These are phyloP conservation scores for Oedothorax gibbosus DNA, from an alignment of 1,140 invertebrate genomes.

Conservation along the genomic window DNA sequence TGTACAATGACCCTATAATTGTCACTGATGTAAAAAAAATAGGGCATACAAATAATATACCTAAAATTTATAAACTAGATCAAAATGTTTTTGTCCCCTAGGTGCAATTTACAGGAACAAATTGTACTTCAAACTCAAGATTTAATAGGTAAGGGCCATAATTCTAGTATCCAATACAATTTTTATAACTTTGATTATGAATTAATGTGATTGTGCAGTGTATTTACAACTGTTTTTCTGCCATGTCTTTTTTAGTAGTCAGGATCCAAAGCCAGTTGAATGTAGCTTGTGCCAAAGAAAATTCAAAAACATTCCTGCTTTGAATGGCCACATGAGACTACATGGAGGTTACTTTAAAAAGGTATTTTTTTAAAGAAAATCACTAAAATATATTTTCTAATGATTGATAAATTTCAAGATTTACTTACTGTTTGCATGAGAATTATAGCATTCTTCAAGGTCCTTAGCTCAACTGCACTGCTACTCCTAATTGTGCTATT, in stretches of 20 bases:
- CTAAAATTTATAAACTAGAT: neutral
- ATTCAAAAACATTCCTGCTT: constrained; percentile 96
- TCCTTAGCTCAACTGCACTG: too few species aligned
- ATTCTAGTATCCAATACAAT: neutral
- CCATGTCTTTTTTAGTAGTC: constrained; percentile 9
- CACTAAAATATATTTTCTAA: too few species aligned
- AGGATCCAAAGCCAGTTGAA: constrained; percentile 78
- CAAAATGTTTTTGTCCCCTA: neutral
- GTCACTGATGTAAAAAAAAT: too few species aligned
- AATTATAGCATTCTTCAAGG: too few species aligned
- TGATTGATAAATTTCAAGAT: too few species aligned
- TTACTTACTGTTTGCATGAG: too few species aligned
- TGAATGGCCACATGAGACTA: constrained; percentile 96
- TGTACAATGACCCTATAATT: too few species aligned
- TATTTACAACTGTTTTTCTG: too few species aligned
- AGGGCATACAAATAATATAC: neutral
- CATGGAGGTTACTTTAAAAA: constrained; percentile 98
- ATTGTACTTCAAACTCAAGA: neutral
- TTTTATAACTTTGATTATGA: neutral
- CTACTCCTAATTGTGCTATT: too few species aligned
- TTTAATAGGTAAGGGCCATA: neutral
- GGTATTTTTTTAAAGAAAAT: constrained; percentile 63
- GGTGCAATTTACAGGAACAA: constrained; percentile 44
- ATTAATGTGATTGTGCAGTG: neutral
- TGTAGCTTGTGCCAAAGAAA: constrained; percentile 93